phyloP scores from a whole-genome alignment of 2,113 vertebrate genomes.

The Pygoscelis antarcticus region DNA sequence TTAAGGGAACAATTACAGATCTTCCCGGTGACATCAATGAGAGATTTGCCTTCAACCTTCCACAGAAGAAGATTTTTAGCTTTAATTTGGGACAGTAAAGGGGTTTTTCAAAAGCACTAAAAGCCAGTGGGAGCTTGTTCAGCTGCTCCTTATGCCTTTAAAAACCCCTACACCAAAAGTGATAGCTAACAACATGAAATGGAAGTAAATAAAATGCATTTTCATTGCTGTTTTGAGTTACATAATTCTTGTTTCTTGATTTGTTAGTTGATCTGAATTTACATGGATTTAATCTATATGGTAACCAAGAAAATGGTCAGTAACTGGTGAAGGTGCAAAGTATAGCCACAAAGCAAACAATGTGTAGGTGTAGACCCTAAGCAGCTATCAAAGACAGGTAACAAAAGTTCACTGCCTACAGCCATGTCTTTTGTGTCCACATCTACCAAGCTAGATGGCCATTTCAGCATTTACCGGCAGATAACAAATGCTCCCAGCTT shows the following conservation, averaged over 20 bases:
- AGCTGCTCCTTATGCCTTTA: slow-evolving; percentile 48
- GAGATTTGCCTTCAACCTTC: slow-evolving; percentile 54
- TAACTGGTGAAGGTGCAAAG: background rate
- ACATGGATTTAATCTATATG: background rate
- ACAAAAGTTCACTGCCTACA: background rate
- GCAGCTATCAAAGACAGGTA: background rate
- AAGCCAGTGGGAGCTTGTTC: slow-evolving; percentile 18
- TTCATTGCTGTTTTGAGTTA: slow-evolving; percentile 66
- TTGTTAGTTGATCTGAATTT: slow-evolving; percentile 41
- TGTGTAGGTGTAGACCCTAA: background rate
- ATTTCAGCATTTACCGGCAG: background rate
- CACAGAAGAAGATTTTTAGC: slow-evolving; percentile 45
- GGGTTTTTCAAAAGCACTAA: slow-evolving; percentile 53
- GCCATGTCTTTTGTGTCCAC: background rate
- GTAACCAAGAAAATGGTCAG: background rate
- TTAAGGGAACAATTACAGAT: slow-evolving; percentile 54
- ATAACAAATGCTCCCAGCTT: background rate
- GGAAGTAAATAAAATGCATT: slow-evolving; percentile 69
- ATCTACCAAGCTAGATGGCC: background rate
- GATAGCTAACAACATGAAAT: slow-evolving; percentile 48
- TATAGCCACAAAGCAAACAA: background rate
- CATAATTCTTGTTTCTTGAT: slow-evolving; percentile 59
- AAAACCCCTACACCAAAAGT: slow-evolving; percentile 39
- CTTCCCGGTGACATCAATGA: slow-evolving; percentile 31
- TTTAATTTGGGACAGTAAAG: slow-evolving; percentile 53